Percentiles rank a stretch among this genome's conserved stretches.
phyloP scores from a whole-genome alignment of 2,888 invertebrate species.

The Tyria jacobaeae region DNA sequence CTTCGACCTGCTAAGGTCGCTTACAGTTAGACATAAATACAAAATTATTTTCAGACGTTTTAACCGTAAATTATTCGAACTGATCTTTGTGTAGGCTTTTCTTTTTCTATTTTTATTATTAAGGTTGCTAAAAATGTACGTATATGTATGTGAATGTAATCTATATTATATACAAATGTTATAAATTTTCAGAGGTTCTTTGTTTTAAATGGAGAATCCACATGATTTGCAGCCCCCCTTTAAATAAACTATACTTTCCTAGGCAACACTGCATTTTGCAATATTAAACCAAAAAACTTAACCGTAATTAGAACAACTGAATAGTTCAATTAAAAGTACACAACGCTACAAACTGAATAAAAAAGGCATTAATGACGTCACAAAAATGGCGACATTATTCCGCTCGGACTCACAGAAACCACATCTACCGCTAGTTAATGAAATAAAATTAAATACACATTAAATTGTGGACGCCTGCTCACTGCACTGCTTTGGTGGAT shows the following conservation, averaged over 20 bases:
- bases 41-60: background rate
- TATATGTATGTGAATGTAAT: too few species aligned
- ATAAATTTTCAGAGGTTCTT: too few species aligned
- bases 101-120: too few species aligned
- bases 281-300: background rate
- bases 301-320: constrained; percentile 1
- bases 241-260: background rate
- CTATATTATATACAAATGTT: too few species aligned
- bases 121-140: too few species aligned
- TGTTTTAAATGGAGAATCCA: too few species aligned
- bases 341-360: constrained; percentile 4
- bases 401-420: constrained; percentile 30
- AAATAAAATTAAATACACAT: constrained; percentile 65
- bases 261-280: background rate
- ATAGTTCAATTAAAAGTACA: background rate
- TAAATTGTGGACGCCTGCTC: constrained; percentile 51
- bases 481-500: constrained; percentile 31
- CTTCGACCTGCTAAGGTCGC: background rate
- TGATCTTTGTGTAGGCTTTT: background rate
- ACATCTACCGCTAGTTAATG: constrained; percentile 54
- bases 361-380: constrained; percentile 15
- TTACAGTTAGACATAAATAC: background rate
- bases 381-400: constrained; percentile 28
- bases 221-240: too few species aligned
- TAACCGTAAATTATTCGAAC: background rate